Conservation (phyloP, 2,797 vertebrate species). For the Somateria mollissima region DNA sequence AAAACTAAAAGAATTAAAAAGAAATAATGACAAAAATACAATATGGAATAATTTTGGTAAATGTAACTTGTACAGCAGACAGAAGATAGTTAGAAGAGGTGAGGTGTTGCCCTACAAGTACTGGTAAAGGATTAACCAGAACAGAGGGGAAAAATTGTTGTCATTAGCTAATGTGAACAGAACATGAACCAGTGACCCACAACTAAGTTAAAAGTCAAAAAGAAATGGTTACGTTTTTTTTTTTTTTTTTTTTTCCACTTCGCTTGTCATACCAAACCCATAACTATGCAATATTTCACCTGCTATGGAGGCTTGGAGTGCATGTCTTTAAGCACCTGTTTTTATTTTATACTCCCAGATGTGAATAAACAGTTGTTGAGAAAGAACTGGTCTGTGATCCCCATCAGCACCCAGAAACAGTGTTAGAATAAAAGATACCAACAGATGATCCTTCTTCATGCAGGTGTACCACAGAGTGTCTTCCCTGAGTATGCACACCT, state of each 20-base stretch:
- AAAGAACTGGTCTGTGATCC: background rate
- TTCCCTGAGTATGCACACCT: background rate
- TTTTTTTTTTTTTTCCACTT: background rate
- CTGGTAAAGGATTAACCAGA: conserved; percentile 26
- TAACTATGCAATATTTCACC: background rate
- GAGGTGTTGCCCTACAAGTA: background rate
- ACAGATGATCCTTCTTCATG: background rate
- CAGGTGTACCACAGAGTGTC: background rate
- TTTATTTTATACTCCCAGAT: background rate
- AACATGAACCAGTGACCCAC: background rate
- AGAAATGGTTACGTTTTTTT: background rate
- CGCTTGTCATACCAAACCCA: background rate
- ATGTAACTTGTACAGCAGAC: background rate
- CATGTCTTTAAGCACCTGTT: background rate
- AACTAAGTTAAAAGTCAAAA: background rate
- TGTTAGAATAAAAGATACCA: background rate
- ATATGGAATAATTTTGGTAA: background rate
- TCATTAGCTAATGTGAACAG: conserved; percentile 9
- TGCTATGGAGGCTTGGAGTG: background rate
- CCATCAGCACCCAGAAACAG: background rate
- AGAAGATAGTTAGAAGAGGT: background rate
- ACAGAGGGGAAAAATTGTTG: background rate
- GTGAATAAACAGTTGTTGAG: background rate
- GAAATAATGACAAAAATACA: background rate
- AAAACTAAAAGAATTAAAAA: background rate